A percentile compares a stretch with the other conserved stretches of the same genome.
Conservation (phyloP, 2,888 invertebrate genomes). For the Halictus ligatus region DNA sequence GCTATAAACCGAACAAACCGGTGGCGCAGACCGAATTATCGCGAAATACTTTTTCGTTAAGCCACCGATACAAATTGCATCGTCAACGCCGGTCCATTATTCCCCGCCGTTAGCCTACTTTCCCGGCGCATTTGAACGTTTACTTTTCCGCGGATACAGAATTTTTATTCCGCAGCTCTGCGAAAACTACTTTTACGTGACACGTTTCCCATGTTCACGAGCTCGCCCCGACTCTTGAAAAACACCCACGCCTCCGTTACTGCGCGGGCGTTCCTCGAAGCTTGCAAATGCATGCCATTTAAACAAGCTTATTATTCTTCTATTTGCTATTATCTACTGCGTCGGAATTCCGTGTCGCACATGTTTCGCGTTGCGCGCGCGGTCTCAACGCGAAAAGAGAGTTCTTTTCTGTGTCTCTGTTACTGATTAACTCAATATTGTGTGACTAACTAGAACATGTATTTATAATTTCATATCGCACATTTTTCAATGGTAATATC, state of each 20-base stretch:
- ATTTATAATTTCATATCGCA: neutral
- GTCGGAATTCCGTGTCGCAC: neutral
- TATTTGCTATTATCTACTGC: neutral
- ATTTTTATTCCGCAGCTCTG: conserved; percentile 30
- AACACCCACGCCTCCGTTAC: conserved; percentile 8
- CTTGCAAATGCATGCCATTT: conserved; percentile 7
- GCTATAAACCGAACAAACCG: neutral
- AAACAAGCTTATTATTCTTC: conserved; percentile 31
- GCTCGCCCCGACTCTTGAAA: neutral
- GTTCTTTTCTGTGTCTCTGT: neutral
- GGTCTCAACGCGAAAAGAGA: neutral
- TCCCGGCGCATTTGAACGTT: conserved; percentile 8
- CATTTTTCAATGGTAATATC: neutral
- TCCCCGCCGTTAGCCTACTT: conserved; percentile 38
- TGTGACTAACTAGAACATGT: neutral
- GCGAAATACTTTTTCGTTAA: conserved; percentile 60
- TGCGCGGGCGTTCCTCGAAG: conserved; percentile 23
- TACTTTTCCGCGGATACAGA: conserved; percentile 26
- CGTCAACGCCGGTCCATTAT: conserved; percentile 52
- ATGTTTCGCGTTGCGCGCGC: neutral
- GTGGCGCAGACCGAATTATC: conserved; percentile 40
- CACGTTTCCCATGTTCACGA: neutral
- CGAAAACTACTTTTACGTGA: conserved; percentile 17
- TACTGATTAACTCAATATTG: neutral
- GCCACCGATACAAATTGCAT: conserved; percentile 24